Conservation (phyloP, 2,113 vertebrate species). For the human region DNA sequence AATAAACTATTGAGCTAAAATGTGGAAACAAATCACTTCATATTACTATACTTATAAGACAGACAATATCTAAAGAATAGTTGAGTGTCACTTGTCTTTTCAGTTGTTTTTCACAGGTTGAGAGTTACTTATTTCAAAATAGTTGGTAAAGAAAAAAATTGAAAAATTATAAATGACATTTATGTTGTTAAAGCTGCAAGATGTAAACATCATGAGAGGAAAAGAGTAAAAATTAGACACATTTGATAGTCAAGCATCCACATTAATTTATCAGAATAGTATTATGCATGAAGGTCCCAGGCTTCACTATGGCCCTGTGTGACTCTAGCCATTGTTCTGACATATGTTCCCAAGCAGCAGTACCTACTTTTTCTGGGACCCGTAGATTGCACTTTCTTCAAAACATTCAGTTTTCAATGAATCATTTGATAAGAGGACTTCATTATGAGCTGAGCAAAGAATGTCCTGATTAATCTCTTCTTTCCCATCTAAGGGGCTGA, state of each 20-base stretch:
- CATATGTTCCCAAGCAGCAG: not conserved
- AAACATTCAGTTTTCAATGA: conserved; percentile 64
- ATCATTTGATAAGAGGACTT: conserved; percentile 60
- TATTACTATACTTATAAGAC: not conserved
- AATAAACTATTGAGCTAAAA: not conserved
- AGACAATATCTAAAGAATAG: not conserved
- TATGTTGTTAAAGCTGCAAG: not conserved
- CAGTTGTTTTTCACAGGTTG: not conserved
- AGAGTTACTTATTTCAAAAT: conserved; percentile 4
- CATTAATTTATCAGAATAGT: conserved; percentile 43
- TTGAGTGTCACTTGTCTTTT: not conserved
- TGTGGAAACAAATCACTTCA: not conserved
- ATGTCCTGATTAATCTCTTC: conserved; percentile 74
- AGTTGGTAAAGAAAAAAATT: not conserved
- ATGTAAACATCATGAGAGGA: not conserved
- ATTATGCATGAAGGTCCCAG: not conserved
- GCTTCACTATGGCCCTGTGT: not conserved
- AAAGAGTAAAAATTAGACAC: not conserved
- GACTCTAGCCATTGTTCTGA: not conserved
- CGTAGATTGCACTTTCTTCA: conserved; percentile 38
- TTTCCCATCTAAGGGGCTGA: conserved; percentile 64
- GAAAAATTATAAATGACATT: conserved; percentile 12
- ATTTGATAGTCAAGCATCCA: not conserved
- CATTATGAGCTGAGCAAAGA: conserved; percentile 64
- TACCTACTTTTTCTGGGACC: conserved; percentile 27